Evolutionary conservation across 2,797 vertebrate genomes (phyloP).

Genomic region (Fundulus diaphanus): DNA sequence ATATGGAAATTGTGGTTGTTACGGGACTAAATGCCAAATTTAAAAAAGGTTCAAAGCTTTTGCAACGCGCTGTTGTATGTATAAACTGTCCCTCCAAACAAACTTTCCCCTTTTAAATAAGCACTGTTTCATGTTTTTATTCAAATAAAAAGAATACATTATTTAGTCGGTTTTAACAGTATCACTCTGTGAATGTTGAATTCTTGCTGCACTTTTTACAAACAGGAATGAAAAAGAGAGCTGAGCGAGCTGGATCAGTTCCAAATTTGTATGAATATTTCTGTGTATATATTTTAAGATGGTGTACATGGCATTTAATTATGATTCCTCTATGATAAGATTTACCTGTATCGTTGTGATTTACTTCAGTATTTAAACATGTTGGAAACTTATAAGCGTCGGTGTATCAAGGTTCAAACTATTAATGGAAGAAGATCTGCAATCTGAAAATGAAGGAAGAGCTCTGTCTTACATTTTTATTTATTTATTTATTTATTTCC

Average conservation of each 20-base stretch:
- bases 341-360: constrained; percentile 86
- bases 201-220: constrained; percentile 62
- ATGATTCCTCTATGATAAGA: constrained; percentile 82
- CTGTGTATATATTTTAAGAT: constrained; percentile 87
- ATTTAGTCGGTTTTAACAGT: constrained; percentile 66
- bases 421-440: constrained; percentile 74
- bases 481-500: too few relatives aligned
- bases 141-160: constrained; percentile 56
- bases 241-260: constrained; percentile 68
- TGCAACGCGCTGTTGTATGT: not conserved
- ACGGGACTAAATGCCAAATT: not conserved
- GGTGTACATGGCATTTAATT: constrained; percentile 85
- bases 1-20: not conserved
- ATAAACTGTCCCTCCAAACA: constrained; percentile 18
- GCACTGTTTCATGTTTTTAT: constrained; percentile 51
- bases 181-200: constrained; percentile 68
- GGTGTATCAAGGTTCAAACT: constrained; percentile 81
- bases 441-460: constrained; percentile 64
- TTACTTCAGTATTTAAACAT: constrained; percentile 84
- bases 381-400: constrained; percentile 79
- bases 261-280: constrained; percentile 83
- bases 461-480: constrained; percentile 56
- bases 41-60: not conserved
- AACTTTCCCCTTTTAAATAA: constrained; percentile 26
- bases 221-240: constrained; percentile 76